A percentile compares a stretch with the other conserved stretches of the same genome.
These are phyloP conservation scores for Lutjanus argentimaculatus DNA, from an alignment of 2,797 vertebrate genomes.

Conservation along the genomic window DNA sequence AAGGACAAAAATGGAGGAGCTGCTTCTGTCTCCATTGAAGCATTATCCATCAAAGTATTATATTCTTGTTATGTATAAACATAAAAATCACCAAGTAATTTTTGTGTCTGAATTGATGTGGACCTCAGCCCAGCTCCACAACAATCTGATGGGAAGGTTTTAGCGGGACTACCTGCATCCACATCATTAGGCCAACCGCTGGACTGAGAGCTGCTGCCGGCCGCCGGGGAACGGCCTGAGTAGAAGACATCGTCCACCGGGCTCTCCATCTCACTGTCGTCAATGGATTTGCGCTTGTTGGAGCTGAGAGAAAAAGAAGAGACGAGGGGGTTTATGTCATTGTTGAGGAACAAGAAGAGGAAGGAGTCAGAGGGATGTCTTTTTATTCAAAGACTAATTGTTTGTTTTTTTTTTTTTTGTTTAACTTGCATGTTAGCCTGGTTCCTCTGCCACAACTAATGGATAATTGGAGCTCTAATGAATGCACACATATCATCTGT, in stretches of 20 bases:
- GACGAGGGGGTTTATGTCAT: not conserved
- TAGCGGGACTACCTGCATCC: conserved; percentile 90
- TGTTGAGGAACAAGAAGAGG: not conserved
- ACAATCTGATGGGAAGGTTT: not conserved
- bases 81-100: not conserved
- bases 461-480: conserved; percentile 1
- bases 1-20: not conserved
- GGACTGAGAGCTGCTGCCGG: conserved; percentile 94
- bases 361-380: not conserved
- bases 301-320: conserved; percentile 82
- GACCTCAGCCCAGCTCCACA: conserved; percentile 48
- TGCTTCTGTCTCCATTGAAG: not conserved
- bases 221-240: conserved; percentile 93
- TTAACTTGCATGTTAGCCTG: not conserved
- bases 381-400: not conserved
- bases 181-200: conserved; percentile 96
- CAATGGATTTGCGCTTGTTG: conserved; percentile 96
- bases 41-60: not conserved
- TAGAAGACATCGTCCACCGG: conserved; percentile 97
- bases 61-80: not conserved
- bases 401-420: not conserved
- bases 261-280: conserved; percentile 98
- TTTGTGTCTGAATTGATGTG: conserved; percentile 56
- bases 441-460: conserved; percentile 7
- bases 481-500: conserved; percentile 24